phyloP scores from a whole-genome alignment of 2,113 vertebrate genomes.

The Elanoides forficatus region DNA sequence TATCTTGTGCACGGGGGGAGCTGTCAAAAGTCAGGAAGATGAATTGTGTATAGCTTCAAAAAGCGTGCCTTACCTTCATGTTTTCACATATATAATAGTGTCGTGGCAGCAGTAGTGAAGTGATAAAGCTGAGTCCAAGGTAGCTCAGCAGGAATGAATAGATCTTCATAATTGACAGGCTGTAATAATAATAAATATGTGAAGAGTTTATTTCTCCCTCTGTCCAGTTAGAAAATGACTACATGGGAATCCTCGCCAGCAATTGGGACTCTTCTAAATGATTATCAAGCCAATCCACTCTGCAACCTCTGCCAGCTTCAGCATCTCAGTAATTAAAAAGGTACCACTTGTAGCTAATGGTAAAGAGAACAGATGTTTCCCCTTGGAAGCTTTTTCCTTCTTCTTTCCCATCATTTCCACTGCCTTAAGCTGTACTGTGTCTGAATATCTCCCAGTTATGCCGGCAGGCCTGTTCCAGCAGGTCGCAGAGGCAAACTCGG shows the following conservation, averaged over 20 bases:
- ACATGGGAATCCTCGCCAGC: background rate
- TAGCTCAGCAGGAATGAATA: slow-evolving; percentile 24
- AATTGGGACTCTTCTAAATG: slow-evolving; percentile 10
- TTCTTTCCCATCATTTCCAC: background rate
- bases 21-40: background rate
- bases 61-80: background rate
- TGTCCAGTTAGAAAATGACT: slow-evolving; percentile 18
- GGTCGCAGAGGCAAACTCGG: background rate
- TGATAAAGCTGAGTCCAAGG: background rate
- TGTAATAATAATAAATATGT: slow-evolving; percentile 46
- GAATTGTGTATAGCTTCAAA: background rate
- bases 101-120: background rate
- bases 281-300: slow-evolving; percentile 23
- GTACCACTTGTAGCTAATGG: background rate
- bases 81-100: background rate
- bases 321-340: slow-evolving; percentile 51
- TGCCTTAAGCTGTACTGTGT: background rate
- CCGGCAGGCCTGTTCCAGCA: background rate
- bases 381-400: background rate
- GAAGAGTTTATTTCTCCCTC: slow-evolving; percentile 46
- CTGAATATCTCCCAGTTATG: background rate
- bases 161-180: slow-evolving; percentile 40
- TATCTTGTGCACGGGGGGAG: background rate
- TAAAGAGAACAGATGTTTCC: background rate
- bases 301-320: slow-evolving; percentile 2